Evolutionary conservation across 2,797 vertebrate species (phyloP).

Genomic region (Gambelia wislizenii): DNA sequence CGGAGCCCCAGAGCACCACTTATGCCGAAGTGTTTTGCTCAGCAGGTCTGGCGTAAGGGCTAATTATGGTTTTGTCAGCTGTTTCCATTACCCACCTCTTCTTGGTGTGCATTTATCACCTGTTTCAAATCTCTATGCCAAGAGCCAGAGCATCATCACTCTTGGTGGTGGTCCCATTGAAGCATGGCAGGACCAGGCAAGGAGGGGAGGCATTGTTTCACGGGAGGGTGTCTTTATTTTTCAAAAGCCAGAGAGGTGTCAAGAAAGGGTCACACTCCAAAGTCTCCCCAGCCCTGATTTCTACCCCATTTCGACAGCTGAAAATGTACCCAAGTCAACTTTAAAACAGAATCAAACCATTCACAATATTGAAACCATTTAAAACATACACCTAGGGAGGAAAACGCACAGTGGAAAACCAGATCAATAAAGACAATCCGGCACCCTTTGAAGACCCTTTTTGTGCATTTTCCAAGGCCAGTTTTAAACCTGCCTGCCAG

Average conservation of each 20-base stretch:
- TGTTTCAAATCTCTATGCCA: constrained; percentile 53
- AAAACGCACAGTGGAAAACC: too few species aligned
- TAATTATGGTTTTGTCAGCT: constrained; percentile 67
- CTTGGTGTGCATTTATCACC: constrained; percentile 67
- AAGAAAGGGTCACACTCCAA: neutral
- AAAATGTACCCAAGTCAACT: too few species aligned
- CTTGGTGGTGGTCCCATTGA: neutral
- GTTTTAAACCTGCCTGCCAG: too few species aligned
- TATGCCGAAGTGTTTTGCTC: constrained; percentile 57
- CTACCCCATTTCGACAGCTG: too few species aligned
- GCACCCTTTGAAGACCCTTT: too few species aligned
- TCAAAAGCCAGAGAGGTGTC: constrained; percentile 19
- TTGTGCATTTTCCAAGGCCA: too few species aligned
- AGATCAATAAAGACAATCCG: too few species aligned
- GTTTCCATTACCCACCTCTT: constrained; percentile 57
- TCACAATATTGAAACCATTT: too few species aligned
- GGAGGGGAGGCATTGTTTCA: constrained; percentile 18
- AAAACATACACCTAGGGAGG: too few species aligned
- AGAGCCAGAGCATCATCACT: constrained; percentile 42
- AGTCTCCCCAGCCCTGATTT: neutral
- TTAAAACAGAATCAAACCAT: too few species aligned
- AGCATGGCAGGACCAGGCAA: too few species aligned
- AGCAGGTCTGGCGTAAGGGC: constrained; percentile 39
- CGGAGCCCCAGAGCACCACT: constrained; percentile 45
- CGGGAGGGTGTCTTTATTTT: neutral